Base-by-base conservation (phyloP, 2,797 vertebrate species). In the Trachurus trachurus region DNA sequence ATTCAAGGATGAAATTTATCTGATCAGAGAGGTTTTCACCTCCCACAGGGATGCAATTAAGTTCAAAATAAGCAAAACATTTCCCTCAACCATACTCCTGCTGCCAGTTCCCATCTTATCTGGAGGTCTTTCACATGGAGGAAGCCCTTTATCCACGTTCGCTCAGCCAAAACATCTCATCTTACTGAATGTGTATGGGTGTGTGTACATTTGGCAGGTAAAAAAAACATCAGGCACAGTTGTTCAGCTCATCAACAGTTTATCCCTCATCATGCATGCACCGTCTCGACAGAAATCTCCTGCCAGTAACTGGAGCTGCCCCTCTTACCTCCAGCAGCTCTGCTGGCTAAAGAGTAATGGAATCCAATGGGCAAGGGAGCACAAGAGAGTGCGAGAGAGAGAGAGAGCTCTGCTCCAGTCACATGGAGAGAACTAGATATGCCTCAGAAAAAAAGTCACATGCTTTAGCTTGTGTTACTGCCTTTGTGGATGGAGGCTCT, bases 371-470 rank as follows among this genome's bases (percentile, higher is more conserved):
- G 62, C 9, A 39, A 58, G 67, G 31, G 59, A 70, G 78, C 42
- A 45, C 66, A 58, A 26, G 42, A 63, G 47, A 44, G 34, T 45
- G 53, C 29, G 62, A 47, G 54, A 54, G 16, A 47, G 54, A 54
- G 16, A 44, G 50, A 63, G 34, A 44, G 34, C 62, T 72, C 65
- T 81, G 59, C 53, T 73, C 56, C 22, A 12, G 87, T 94, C 90
- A 91, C 90, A 89, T 81, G 91, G 26, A 7, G 44, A 47, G 73
- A 91, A 89, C 84, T 44, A 75, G 87, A 91, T 87, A 84, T 87
- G 61, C 63, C 49, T 72, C 72, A 54, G 71, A 64, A 68, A 80
- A 73, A 61, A 59, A 87, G 76, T 91, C 87, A 84, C 83, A 90
- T 84, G 89, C 61, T 78, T 74, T 31, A 58, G 71, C 60, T 65